Percentiles rank a stretch among this genome's conserved stretches.
phyloP scores from a whole-genome alignment of 2,797 vertebrate species.

The Pachyuromys duprasi region DNA sequence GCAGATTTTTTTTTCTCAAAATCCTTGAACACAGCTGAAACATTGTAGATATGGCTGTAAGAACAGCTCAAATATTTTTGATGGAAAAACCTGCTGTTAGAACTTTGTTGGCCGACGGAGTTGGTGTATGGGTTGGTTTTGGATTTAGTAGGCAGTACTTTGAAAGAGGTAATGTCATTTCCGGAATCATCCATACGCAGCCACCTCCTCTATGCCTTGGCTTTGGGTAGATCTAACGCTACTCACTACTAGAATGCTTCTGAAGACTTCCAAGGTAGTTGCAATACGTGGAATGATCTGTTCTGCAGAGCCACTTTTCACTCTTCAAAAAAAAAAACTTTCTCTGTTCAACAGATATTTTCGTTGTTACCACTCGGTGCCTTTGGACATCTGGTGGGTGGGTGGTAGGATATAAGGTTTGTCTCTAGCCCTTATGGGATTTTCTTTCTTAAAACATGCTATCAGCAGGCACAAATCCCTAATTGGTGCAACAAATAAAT shows the following conservation, averaged over 20 bases:
- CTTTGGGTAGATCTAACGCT: slow-evolving; percentile 43
- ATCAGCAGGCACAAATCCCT: not conserved
- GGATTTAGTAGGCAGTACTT: slow-evolving; percentile 42
- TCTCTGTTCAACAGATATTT: slow-evolving; percentile 45
- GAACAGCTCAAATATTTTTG: slow-evolving; percentile 38
- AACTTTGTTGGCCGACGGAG: not conserved
- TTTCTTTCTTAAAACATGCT: slow-evolving; percentile 15
- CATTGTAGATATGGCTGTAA: slow-evolving; percentile 18
- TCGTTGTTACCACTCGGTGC: not conserved
- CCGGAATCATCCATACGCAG: slow-evolving; percentile 35
- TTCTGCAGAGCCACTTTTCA: slow-evolving; percentile 35
- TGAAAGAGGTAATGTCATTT: slow-evolving; percentile 53
- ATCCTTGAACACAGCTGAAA: not conserved
- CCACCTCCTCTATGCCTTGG: slow-evolving; percentile 62
- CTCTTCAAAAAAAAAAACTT: not conserved
- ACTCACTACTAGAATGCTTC: slow-evolving; percentile 25
- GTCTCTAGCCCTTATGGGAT: not conserved
- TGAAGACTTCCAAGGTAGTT: slow-evolving; percentile 59
- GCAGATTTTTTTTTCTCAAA: not conserved
- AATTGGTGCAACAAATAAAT: not conserved
- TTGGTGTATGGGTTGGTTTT: slow-evolving; percentile 45
- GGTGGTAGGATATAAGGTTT: slow-evolving; percentile 14
- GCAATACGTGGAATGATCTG: slow-evolving; percentile 6
- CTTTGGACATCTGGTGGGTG: not conserved
- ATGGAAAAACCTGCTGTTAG: slow-evolving; percentile 17